These are phyloP conservation scores for Drosophila melanica DNA, from an alignment of 1,140 invertebrate genomes.

Conservation along the genomic window DNA sequence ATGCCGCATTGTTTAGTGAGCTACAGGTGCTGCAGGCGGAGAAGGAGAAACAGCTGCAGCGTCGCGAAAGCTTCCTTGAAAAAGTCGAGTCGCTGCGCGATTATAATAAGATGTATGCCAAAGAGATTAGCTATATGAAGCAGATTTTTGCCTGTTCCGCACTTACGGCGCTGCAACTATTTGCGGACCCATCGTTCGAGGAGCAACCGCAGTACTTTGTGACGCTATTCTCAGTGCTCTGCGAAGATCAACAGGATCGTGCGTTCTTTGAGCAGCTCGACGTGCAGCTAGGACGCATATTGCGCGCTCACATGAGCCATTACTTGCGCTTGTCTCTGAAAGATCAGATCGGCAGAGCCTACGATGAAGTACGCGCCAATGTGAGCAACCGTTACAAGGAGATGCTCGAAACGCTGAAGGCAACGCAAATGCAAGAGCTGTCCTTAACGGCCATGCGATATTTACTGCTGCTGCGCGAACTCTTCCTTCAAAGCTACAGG, in stretches of 20 bases:
- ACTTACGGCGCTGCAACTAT: conserved; percentile 26
- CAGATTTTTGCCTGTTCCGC: conserved; percentile 37
- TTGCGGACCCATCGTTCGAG: neutral
- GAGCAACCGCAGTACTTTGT: conserved; percentile 34
- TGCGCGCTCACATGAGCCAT: conserved; percentile 15
- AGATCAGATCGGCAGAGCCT: conserved; percentile 26
- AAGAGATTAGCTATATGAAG: conserved; percentile 42
- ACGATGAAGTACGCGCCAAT: conserved; percentile 16
- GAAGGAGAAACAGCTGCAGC: neutral
- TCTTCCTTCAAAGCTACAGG: conserved; percentile 38
- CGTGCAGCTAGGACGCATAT: conserved; percentile 11
- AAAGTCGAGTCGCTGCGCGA: neutral
- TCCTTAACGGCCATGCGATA: conserved; percentile 23
- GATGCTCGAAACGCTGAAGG: neutral
- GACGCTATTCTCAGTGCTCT: conserved; percentile 33
- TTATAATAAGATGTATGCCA: conserved; percentile 9
- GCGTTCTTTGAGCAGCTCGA: conserved; percentile 29
- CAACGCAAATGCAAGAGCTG: conserved; percentile 26
- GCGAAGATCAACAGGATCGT: conserved; percentile 15
- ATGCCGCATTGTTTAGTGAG: conserved; percentile 13
- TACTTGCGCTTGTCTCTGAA: conserved; percentile 4
- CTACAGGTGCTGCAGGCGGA: conserved; percentile 20
- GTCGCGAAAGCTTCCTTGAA: neutral
- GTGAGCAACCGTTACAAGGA: conserved; percentile 13
- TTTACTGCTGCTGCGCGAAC: conserved; percentile 38